Evolutionary conservation across 2,113 vertebrate genomes (phyloP), one percentile per base, ranked within the genome.

Genomic region (Rousettus leschenaultii): DNA sequence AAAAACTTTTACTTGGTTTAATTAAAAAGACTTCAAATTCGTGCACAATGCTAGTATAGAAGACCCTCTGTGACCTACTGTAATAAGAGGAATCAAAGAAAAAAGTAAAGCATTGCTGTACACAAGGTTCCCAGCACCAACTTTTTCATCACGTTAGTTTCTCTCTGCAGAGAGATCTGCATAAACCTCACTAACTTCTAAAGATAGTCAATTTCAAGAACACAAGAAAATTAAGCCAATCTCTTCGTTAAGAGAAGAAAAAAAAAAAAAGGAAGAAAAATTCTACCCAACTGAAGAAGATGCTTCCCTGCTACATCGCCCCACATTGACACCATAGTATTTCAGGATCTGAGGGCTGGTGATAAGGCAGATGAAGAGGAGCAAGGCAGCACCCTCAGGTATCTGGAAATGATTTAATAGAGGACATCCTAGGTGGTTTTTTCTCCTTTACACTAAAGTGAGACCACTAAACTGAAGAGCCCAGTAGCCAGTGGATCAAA

Each of bases 1-100:
- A 63, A 87, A 89, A n/a, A 65, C 38, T 83, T 85, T 73, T 21
- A 70, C 14, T 89, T 85, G n/a, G 48, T 51, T 96, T 71, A 48
- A 48, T 91, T 96, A 79, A 91, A 89, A 93, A 95, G 51, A 80
- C 75, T 77, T 71, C 43, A 87, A 93, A 85, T 66, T 68, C 48
- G 94, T 22, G 8, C 3, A 59, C 59, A 92, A 38, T 55, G 45
- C 70, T 91, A 68, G 11, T n/a, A 33, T 16, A 51, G 63, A 30
- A 30, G 19, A 65, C 4, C 55, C 53, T 53, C 45, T 33, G 70
- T 45, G 53, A 84, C 35, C 30, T 53, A 85, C 79, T 83, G 21
- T 45, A 78, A 79, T 40, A 51, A 5, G 35, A 92, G 33, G 18
- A 57, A 55, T 88, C 63, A 73, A 84, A 94, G 77, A 61, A 63